These are phyloP conservation scores for Calypte anna DNA, from an alignment of 2,113 vertebrate genomes.

Conservation along the genomic window DNA sequence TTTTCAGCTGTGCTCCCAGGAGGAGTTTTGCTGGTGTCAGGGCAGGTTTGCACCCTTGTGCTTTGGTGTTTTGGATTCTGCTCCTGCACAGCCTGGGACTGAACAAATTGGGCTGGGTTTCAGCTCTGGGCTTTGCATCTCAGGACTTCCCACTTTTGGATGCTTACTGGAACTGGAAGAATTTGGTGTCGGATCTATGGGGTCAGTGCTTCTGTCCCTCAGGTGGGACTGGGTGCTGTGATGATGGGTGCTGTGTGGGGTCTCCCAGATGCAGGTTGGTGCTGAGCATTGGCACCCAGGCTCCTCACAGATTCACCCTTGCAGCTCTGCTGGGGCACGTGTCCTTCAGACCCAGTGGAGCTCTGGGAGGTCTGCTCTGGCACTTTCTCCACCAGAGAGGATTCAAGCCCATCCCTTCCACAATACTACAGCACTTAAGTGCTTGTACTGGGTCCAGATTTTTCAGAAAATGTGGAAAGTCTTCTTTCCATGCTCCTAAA, in stretches of 20 bases:
- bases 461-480: neutral
- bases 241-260: neutral
- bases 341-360: neutral
- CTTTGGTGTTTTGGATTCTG: neutral
- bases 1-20: neutral
- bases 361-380: neutral
- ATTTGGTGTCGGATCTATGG: rapidly evolving
- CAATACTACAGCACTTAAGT: neutral
- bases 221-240: neutral
- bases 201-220: neutral
- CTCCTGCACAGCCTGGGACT: neutral
- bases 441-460: neutral
- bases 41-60: neutral
- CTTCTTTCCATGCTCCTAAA: neutral
- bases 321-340: rapidly evolving
- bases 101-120: neutral
- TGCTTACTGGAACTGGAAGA: neutral
- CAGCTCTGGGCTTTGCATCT: neutral
- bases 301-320: neutral
- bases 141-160: neutral
- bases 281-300: neutral
- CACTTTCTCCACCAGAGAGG: neutral
- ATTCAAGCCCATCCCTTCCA: neutral
- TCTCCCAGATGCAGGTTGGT: too few relatives aligned
- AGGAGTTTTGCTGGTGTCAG: neutral